phyloP scores from a whole-genome alignment of 2,888 invertebrate genomes.

The Amiota communis region DNA sequence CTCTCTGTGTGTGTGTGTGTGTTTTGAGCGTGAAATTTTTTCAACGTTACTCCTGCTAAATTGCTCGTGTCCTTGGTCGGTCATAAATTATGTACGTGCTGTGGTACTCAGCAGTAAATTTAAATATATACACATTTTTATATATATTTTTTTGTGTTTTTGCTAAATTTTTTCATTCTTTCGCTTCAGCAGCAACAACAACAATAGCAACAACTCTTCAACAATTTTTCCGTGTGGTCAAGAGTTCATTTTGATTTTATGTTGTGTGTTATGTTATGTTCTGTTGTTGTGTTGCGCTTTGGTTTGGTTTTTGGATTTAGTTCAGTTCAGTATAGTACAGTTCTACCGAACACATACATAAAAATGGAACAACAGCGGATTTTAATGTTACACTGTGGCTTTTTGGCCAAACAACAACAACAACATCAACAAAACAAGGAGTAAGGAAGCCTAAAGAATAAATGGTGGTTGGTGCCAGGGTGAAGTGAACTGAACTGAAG shows the following conservation, averaged over 20 bases:
- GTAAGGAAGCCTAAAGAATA: no score
- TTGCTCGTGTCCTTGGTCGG: slow-evolving; percentile 67
- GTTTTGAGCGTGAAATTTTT: slow-evolving; percentile 31
- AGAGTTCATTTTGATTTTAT: slow-evolving; percentile 66
- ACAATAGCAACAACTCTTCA: background rate
- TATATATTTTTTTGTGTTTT: background rate
- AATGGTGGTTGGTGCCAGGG: background rate
- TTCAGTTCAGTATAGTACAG: background rate
- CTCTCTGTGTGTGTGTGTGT: no score
- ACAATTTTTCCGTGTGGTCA: slow-evolving; percentile 52
- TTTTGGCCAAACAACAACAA: background rate
- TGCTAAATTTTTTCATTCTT: slow-evolving; percentile 29
- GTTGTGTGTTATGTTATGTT: slow-evolving; percentile 50
- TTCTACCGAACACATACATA: background rate
- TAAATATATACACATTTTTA: slow-evolving; percentile 48
- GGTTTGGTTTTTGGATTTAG: slow-evolving; percentile 37
- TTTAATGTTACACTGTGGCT: slow-evolving; percentile 33
- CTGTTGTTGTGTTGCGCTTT: slow-evolving; percentile 39
- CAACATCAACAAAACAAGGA: no score
- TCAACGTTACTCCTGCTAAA: slow-evolving; percentile 55
- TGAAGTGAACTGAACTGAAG: background rate
- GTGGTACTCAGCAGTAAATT: slow-evolving; percentile 67
- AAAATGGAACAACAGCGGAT: slow-evolving; percentile 37
- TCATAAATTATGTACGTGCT: slow-evolving; percentile 68
- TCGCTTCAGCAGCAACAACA: no score